Conservation (phyloP, 2,888 invertebrate species). For the Leptarthrus brevirostris region DNA sequence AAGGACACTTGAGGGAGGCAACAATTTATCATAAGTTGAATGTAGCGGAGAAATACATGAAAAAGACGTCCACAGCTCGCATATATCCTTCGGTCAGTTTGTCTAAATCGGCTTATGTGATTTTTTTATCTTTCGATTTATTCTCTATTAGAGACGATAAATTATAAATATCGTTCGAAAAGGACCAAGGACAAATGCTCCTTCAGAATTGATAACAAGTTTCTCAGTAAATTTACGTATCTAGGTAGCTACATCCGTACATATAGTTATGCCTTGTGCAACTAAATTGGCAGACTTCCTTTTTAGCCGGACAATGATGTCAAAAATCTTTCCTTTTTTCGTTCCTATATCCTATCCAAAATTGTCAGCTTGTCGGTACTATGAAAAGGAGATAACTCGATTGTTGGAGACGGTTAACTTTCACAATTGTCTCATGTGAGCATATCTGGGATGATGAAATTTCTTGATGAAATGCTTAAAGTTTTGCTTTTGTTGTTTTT, state of each 20-base stretch:
- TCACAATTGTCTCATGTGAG: constrained; percentile 6
- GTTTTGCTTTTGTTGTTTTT: too few relatives aligned
- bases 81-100: constrained; percentile 55
- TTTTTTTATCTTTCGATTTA: constrained; percentile 57
- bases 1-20: constrained; percentile 52
- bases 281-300: constrained; percentile 52
- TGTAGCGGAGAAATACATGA: constrained; percentile 24
- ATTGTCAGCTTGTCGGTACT: constrained; percentile 25
- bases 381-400: constrained; percentile 43
- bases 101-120: constrained; percentile 55
- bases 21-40: constrained; percentile 53
- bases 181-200: constrained; percentile 48
- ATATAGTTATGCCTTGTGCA: constrained; percentile 32
- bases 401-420: constrained; percentile 48
- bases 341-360: constrained; percentile 27
- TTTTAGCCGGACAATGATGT: constrained; percentile 51
- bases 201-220: constrained; percentile 47
- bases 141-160: constrained; percentile 56
- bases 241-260: constrained; percentile 22
- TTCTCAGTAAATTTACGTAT: constrained; percentile 28
- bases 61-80: constrained; percentile 42
- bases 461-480: not conserved
- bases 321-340: constrained; percentile 46
- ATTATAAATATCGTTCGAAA: constrained; percentile 54
- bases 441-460: constrained; percentile 15